Evolutionary conservation across 2,888 invertebrate species (phyloP), one percentile per base, ranked within the genome.

Genomic region (Agrotis segetum): DNA sequence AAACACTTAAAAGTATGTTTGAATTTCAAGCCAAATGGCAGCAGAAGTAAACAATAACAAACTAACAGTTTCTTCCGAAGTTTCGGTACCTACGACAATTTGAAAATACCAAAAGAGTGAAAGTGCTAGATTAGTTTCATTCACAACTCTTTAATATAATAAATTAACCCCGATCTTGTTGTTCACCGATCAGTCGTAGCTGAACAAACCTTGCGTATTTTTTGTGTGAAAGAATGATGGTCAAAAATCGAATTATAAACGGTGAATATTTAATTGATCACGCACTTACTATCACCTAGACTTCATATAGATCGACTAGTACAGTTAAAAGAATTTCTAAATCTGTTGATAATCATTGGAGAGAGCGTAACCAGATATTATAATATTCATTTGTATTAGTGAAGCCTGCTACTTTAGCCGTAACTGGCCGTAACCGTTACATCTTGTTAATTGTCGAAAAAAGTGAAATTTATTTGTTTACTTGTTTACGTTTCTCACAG

Each of bases 391-490:
- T 55, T 49, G 19, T 59, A 62, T 44, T 24, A 21, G 17, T 58
- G 19, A 53, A 74, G 46, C 44, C 24, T 52, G 11, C 52, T 61
- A 24, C 19, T 62, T 56, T 52, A 58, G 46, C 53, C 59, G 46
- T 52, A 67, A 55, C 67, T 11, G 21, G 46, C 53, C 59, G 46
- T 52, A 67, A 55, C 67, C 13, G 21, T 46, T 74, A 67, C 74
- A 77, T 62, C 68, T 58, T 59, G 58, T 79, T 76, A 74, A 71
- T 65, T 83, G 86, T 79, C 82, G 82, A 85, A 87, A 89, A 89
- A 88, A 81, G 71, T 70, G 65, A 76, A 70, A 76, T 55, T 74
- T 79, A 63, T 85, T 81, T 80, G 71, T 76, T 71, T 81, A 67
- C 67, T 74, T 64, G 74, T 74, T 74, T 71, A 64, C 68, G 47